phyloP scores from a whole-genome alignment of 2,113 vertebrate species.

The Callocephalon fimbriatum region DNA sequence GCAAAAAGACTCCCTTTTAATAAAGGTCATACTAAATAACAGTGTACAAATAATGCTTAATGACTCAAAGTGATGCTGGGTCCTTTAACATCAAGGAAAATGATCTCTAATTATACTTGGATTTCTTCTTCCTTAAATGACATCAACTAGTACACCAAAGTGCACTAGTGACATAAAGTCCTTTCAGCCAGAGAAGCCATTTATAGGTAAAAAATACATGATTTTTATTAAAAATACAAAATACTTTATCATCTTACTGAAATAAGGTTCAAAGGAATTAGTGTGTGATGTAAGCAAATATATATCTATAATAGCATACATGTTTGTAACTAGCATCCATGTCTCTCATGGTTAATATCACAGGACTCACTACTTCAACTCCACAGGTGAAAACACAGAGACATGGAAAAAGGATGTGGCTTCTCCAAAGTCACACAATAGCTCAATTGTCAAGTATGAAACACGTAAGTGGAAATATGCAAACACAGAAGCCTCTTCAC shows the following conservation, averaged over 20 bases:
- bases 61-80: not conserved
- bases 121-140: slow-evolving; percentile 3
- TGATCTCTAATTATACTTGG: not conserved
- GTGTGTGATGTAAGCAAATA: not conserved
- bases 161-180: not conserved
- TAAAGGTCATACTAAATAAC: slow-evolving; percentile 29
- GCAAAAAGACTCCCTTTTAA: slow-evolving; percentile 36
- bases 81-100: slow-evolving; percentile 37
- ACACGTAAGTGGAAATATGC: not conserved
- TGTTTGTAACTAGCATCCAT: not conserved
- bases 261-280: not conserved
- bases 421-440: slow-evolving; percentile 38
- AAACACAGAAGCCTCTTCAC: not conserved
- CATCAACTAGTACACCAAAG: not conserved
- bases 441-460: slow-evolving; percentile 29
- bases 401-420: slow-evolving; percentile 38
- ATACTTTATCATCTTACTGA: not conserved
- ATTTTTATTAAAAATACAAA: not conserved
- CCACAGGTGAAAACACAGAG: not conserved
- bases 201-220: not conserved
- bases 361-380: accelerated
- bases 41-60: slow-evolving; percentile 22
- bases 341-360: not conserved
- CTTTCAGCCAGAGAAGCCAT: not conserved
- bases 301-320: not conserved